Evolutionary conservation across 2,888 invertebrate genomes (phyloP).

Genomic region (Tinea semifulvella): DNA sequence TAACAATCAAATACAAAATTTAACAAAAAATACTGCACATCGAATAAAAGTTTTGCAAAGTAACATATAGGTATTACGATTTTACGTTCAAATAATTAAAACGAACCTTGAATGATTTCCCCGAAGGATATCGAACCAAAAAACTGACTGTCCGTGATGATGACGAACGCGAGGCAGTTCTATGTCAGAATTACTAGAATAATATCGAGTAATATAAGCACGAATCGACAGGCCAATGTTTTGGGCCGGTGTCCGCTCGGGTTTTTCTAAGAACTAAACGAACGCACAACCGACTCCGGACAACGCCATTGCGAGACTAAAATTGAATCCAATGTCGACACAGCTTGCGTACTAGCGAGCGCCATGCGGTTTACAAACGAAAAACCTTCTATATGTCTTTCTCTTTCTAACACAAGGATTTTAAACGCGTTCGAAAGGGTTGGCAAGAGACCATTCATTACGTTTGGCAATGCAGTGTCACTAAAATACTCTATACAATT

Average conservation of each 20-base stretch:
- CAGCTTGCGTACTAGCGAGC: conserved; percentile 63
- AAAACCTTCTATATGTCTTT: conserved; percentile 26
- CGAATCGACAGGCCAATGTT: conserved; percentile 63
- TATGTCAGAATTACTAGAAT: conserved; percentile 52
- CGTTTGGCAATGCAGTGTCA: conserved; percentile 39
- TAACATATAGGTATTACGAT: conserved; percentile 7
- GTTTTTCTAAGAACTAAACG: conserved; percentile 51
- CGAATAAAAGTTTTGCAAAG: background rate
- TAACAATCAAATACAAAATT: conserved; percentile 42
- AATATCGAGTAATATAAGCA: conserved; percentile 55
- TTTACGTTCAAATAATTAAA: background rate
- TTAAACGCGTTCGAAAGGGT: conserved; percentile 29
- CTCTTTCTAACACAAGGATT: conserved; percentile 35
- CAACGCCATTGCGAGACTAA: conserved; percentile 67
- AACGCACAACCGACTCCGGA: conserved; percentile 54
- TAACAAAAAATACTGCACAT: background rate
- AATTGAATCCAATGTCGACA: conserved; percentile 66
- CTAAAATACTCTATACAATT: conserved; percentile 15
- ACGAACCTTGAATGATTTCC: conserved; percentile 65
- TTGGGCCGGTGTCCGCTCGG: conserved; percentile 69
- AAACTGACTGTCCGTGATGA: conserved; percentile 60
- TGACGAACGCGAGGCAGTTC: conserved; percentile 44
- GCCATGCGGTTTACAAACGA: conserved; percentile 41
- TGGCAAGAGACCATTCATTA: conserved; percentile 54
- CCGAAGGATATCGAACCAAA: conserved; percentile 68